phyloP scores from a whole-genome alignment of 2,113 vertebrate species.

The Microcebus jonahi region DNA sequence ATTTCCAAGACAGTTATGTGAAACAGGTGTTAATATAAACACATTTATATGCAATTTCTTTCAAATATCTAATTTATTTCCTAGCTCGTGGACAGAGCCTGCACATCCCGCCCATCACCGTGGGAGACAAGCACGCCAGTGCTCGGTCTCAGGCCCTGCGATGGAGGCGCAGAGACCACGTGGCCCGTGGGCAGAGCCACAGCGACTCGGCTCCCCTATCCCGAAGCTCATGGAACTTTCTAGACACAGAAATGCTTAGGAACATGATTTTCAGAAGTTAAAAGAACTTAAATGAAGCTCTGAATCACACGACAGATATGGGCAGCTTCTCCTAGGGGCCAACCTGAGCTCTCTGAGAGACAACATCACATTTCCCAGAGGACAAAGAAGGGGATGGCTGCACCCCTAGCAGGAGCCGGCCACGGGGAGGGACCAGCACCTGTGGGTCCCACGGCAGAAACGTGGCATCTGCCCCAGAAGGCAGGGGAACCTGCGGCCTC shows the following conservation, averaged over 20 bases:
- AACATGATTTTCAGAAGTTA: background rate
- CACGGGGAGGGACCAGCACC: too few relatives aligned
- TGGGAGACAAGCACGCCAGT: fast-evolving
- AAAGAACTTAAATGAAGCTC: fast-evolving
- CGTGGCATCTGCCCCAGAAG: fast-evolving
- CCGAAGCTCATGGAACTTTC: background rate
- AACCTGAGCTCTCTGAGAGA: fast-evolving
- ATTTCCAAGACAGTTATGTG: background rate
- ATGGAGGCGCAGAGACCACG: fast-evolving
- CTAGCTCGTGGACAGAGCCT: background rate
- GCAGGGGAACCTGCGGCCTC: fast-evolving
- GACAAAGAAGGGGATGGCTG: fast-evolving
- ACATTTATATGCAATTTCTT: too few relatives aligned
- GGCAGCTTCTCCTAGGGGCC: background rate
- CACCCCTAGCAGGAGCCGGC: fast-evolving
- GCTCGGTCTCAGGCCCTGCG: background rate
- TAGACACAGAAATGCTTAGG: background rate
- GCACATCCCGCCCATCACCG: fast-evolving
- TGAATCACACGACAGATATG: fast-evolving
- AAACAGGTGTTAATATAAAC: background rate
- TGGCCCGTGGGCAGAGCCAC: fast-evolving
- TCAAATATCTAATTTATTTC: background rate
- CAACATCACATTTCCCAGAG: fast-evolving
- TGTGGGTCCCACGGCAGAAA: fast-evolving
- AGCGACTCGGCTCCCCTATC: fast-evolving